These are phyloP conservation scores for Pemphigus obesinymphae DNA, from an alignment of 1,140 invertebrate species.

Conservation along the genomic window DNA sequence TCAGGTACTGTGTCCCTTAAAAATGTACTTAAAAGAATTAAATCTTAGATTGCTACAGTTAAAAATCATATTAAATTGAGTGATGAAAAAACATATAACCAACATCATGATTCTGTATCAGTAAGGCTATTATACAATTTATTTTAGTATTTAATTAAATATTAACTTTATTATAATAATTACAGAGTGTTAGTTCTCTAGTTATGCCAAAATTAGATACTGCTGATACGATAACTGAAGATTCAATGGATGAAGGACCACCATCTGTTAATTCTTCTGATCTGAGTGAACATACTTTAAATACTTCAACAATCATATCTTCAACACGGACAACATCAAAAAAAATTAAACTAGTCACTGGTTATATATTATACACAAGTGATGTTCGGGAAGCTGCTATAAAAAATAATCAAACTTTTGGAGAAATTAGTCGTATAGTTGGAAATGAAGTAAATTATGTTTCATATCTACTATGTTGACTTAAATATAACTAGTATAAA, in stretches of 20 bases:
- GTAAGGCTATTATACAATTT: slow-evolving; percentile 53
- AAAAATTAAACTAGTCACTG: slow-evolving; percentile 73
- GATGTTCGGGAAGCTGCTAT: slow-evolving; percentile 85
- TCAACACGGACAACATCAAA: slow-evolving; percentile 46
- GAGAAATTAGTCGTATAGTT: slow-evolving; percentile 95
- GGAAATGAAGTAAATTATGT: slow-evolving; percentile 74
- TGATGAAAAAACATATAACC: slow-evolving; percentile 47
- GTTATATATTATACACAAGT: slow-evolving; percentile 97
- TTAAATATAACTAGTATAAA: neutral
- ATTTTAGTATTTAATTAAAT: slow-evolving; percentile 44
- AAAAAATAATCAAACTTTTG: slow-evolving; percentile 88
- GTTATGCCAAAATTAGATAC: slow-evolving; percentile 52
- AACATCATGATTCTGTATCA: slow-evolving; percentile 55
- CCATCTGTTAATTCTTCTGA: slow-evolving; percentile 69
- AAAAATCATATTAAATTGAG: slow-evolving; percentile 16
- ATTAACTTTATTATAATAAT: neutral
- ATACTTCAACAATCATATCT: slow-evolving; percentile 45
- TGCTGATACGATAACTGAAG: slow-evolving; percentile 59
- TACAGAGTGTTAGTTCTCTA: slow-evolving; percentile 50
- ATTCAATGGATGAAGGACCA: slow-evolving; percentile 67
- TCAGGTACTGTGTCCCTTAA: too few species aligned
- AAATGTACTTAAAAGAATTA: neutral
- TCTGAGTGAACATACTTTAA: slow-evolving; percentile 51
- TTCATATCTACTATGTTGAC: neutral
- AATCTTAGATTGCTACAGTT: slow-evolving; percentile 28